phyloP scores from a whole-genome alignment of 2,113 vertebrate genomes.

The Phodopus roborovskii region DNA sequence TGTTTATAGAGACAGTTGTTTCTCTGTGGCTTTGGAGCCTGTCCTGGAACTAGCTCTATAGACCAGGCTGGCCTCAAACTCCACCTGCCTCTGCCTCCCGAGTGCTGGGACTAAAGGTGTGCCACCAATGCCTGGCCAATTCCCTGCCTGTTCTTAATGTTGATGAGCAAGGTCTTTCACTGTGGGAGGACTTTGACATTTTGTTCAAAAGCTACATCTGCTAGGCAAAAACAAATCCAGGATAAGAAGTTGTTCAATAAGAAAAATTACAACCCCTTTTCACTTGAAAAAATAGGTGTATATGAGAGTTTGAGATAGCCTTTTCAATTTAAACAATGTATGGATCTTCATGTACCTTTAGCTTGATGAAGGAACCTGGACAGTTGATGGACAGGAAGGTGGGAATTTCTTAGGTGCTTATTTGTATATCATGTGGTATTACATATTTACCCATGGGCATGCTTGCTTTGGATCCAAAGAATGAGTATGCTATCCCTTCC shows the following conservation, averaged over 20 bases:
- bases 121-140: too few species aligned
- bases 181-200: not conserved
- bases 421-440: slow-evolving; percentile 68
- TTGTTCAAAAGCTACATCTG: slow-evolving; percentile 5
- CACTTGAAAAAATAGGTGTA: not conserved
- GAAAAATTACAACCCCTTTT: not conserved
- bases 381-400: slow-evolving; percentile 73
- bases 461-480: slow-evolving; percentile 14
- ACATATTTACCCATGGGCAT: slow-evolving; percentile 60
- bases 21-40: too few species aligned
- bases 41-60: too few species aligned
- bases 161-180: not conserved
- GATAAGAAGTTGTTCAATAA: slow-evolving; percentile 11
- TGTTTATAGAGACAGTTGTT: too few species aligned
- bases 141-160: not conserved
- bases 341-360: slow-evolving; percentile 40
- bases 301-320: slow-evolving; percentile 48
- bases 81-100: too few species aligned
- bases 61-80: too few species aligned
- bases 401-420: slow-evolving; percentile 85
- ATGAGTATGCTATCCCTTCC: not conserved
- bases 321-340: slow-evolving; percentile 59
- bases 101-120: too few species aligned
- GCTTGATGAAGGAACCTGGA: slow-evolving; percentile 71
- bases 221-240: not conserved